These are phyloP conservation scores for Drosophila demipolita DNA, from an alignment of 2,888 invertebrate genomes.

Conservation along the genomic window DNA sequence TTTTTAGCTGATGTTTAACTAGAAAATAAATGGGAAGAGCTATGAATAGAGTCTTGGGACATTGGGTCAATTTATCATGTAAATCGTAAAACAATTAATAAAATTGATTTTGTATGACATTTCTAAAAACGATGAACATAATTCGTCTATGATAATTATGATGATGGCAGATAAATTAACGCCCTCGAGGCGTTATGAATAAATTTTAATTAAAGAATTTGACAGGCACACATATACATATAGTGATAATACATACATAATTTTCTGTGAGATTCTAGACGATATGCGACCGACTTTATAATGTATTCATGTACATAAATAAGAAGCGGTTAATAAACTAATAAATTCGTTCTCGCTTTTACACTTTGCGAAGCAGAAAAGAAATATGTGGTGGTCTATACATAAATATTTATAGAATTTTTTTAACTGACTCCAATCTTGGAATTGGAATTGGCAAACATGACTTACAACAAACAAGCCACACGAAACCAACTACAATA, in stretches of 20 bases:
- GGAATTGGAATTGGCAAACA: constrained; percentile 23
- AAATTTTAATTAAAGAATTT: constrained; percentile 57
- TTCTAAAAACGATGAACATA: constrained; percentile 39
- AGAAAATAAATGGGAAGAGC: constrained; percentile 10
- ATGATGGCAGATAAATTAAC: constrained; percentile 73
- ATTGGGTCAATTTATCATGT: constrained; percentile 47
- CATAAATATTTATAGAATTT: constrained; percentile 39
- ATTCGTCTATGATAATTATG: constrained; percentile 47
- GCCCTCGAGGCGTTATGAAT: constrained; percentile 66
- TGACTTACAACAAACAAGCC: constrained; percentile 31
- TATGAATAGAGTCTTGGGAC: constrained; percentile 23
- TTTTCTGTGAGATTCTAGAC: constrained; percentile 18
- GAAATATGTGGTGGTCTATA: constrained; percentile 7
- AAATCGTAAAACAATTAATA: constrained; percentile 62
- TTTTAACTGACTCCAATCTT: background rate
- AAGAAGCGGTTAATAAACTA: constrained; percentile 68
- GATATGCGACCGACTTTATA: constrained; percentile 7
- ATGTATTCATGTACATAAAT: constrained; percentile 52
- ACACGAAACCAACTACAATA: constrained; percentile 23
- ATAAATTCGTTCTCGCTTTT: constrained; percentile 63
- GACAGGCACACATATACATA: constrained; percentile 15
- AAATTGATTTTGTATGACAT: constrained; percentile 71
- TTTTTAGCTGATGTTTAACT: constrained; percentile 12
- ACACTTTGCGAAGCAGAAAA: constrained; percentile 42
- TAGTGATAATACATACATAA: background rate